Evolutionary conservation across 2,113 vertebrate genomes (phyloP).

Genomic region (Podarcis raffonei): DNA sequence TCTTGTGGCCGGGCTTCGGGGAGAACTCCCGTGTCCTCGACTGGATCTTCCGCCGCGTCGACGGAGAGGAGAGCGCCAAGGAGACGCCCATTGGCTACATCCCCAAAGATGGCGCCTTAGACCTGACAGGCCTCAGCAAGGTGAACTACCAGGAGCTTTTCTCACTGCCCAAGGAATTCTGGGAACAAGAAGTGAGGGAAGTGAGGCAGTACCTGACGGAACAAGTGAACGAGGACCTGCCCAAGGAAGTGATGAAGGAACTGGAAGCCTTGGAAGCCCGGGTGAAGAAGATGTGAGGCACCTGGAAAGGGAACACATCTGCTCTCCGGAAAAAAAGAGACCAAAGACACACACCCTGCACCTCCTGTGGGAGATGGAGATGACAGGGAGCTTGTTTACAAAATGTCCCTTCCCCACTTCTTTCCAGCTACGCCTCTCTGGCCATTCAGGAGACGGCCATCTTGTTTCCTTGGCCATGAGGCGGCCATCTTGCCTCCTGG

Average conservation of each 20-base stretch:
- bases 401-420: background rate
- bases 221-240: constrained; percentile 87
- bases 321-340: background rate
- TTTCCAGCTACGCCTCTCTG: background rate
- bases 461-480: background rate
- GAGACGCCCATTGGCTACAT: constrained; percentile 77
- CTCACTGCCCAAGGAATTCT: constrained; percentile 78
- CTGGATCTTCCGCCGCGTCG: constrained; percentile 77
- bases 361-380: background rate
- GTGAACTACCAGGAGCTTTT: constrained; percentile 75
- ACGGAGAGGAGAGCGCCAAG: constrained; percentile 79
- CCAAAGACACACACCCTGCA: background rate
- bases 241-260: constrained; percentile 82
- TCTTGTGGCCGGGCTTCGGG: constrained; percentile 76
- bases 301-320: background rate
- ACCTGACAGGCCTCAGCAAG: constrained; percentile 69
- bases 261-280: constrained; percentile 82
- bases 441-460: background rate
- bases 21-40: constrained; percentile 75
- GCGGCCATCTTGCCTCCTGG: background rate
- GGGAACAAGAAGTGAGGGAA: constrained; percentile 82
- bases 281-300: constrained; percentile 73
- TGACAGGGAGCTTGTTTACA: constrained; percentile 28
- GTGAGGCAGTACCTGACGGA: constrained; percentile 85
- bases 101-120: constrained; percentile 75